Percentiles rank a stretch among this genome's conserved stretches.
phyloP scores from a whole-genome alignment of 53 echinoderm and acorn worm genomes.

The Astropecten irregularis region DNA sequence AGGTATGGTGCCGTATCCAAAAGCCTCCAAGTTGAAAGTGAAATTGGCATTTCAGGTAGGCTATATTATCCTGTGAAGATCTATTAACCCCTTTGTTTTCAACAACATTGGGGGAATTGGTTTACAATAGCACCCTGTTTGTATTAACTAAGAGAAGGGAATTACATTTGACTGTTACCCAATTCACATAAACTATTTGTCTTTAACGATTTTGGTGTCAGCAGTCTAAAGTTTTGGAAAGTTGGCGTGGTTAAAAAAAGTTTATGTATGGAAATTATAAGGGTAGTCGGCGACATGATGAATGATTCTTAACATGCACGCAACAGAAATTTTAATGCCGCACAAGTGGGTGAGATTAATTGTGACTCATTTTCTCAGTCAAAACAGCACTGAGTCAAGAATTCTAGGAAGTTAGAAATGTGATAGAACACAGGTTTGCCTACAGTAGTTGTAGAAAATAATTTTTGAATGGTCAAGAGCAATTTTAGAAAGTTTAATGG shows the following conservation, averaged over 20 bases:
- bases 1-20: conserved; percentile 5
- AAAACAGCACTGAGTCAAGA: background rate
- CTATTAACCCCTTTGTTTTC: background rate
- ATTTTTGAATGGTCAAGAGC: too few species aligned
- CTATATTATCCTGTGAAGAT: background rate
- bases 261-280: background rate
- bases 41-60: conserved; percentile 25
- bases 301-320: background rate
- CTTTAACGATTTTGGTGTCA: background rate
- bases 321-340: background rate
- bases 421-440: too few species aligned
- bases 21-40: background rate
- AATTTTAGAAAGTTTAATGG: too few species aligned
- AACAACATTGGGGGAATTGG: background rate
- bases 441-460: too few species aligned
- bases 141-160: background rate
- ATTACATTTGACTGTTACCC: background rate
- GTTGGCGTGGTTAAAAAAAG: background rate
- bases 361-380: background rate
- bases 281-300: background rate
- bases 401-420: background rate
- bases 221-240: background rate
- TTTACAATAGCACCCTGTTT: background rate
- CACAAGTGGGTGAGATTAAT: background rate
- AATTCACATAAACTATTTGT: background rate